Base-by-base conservation (phyloP, 2,888 invertebrate genomes). In the Lingula anatina region DNA sequence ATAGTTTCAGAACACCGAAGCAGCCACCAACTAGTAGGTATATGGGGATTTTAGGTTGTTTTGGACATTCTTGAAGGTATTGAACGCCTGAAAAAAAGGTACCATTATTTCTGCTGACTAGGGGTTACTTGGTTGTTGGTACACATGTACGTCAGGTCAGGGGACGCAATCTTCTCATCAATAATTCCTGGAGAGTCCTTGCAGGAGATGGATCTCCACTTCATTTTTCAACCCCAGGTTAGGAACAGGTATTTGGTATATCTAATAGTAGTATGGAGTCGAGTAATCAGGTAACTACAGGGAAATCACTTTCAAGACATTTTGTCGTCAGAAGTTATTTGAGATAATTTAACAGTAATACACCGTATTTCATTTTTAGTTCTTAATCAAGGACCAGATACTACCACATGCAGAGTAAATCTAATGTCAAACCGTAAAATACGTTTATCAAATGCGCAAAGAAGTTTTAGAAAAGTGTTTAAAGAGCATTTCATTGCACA, bases 21-120 rank as follows among this genome's bases (percentile, higher is more conserved):
- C 85, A 84, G 0, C 90, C 90, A 0, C 89, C 89, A 15, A 89
- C 87, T 51, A 89, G 83, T 83, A 89, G 86, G 78, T 89, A 90
- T 18, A 89, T 83, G 0, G 89, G 89, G 54, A 90, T 85, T 48
- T 85, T 82, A 0, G 86, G 85, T 74, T 89, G 86, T 44, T 83
- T 82, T 0, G 89, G 89, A 62, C 90, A 90, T 71, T 89, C 88
- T 24, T 86, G 82, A 52, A 88, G 82, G 76, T 86, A 88, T 70
- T 89, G 87, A 46, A 88, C 83, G 56, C 90, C 90, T 89, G 81
- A 21, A 72, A 74, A 28, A 41, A 43, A 51, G 7, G 51, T 51
- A 49, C 25, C 37, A 35, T 28, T 7, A 7, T 28, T 5, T 23
- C 7, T 12, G 39, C 15, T n/a, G 9, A 7, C 15, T n/a, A 31